phyloP scores from a whole-genome alignment of 2,888 invertebrate species.

The Mechanitis mazaeus region DNA sequence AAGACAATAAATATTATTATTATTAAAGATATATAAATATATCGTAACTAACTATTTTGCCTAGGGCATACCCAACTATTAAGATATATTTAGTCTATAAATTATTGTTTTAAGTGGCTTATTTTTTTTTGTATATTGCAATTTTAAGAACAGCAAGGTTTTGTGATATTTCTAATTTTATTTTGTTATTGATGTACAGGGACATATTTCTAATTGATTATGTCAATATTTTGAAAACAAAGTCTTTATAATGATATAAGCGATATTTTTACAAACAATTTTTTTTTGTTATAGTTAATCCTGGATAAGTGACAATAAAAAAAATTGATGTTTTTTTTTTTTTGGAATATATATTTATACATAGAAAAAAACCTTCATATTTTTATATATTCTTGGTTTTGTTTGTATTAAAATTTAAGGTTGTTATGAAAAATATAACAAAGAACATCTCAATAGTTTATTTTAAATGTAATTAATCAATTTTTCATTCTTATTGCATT shows the following conservation, averaged over 20 bases:
- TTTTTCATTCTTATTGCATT: too few relatives aligned
- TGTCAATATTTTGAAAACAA: constrained; percentile 13
- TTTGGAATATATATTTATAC: not conserved
- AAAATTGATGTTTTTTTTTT: constrained; percentile 12
- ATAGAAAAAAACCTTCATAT: too few relatives aligned
- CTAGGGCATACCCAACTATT: not conserved
- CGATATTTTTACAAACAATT: constrained; percentile 12
- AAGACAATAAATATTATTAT: constrained; percentile 12
- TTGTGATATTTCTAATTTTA: not conserved
- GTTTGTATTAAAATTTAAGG: too few relatives aligned
- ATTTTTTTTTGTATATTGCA: not conserved
- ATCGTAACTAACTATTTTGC: not conserved
- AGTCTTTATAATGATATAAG: constrained; percentile 23
- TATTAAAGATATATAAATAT: constrained; percentile 2
- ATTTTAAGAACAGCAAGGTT: too few relatives aligned
- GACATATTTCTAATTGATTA: not conserved
- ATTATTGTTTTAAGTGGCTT: not conserved
- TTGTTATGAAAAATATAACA: too few relatives aligned
- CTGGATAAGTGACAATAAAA: constrained; percentile 8
- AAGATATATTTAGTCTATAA: constrained; percentile 1
- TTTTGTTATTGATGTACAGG: not conserved
- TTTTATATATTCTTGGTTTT: too few relatives aligned
- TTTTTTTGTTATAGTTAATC: too few relatives aligned
- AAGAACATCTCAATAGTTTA: too few relatives aligned
- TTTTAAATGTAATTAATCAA: too few relatives aligned